Base-by-base conservation (phyloP, 2,113 vertebrate genomes). In the Rynchops niger region DNA sequence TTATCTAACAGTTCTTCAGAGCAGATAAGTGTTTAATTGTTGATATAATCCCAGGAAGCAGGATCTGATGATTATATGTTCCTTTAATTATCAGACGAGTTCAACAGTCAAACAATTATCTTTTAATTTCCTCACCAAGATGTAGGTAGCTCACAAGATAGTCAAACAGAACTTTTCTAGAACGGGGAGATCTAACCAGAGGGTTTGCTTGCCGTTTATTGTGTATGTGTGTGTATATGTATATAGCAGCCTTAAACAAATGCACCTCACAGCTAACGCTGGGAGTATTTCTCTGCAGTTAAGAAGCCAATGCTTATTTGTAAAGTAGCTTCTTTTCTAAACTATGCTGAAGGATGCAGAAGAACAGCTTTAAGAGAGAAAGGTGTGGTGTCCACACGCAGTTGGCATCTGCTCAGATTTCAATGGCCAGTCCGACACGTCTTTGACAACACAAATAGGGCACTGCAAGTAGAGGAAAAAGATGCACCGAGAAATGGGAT, bases 61-160 rank as follows among this genome's bases (percentile, higher is more conserved):
- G 40, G 59, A 42, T 84, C 69, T 82, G 56, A 49, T 78, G 38
- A 52, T 72, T 30, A 8, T 18, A 13, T 42, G 82, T 77, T 63
- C n/a, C 38, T 59, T 59, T 86, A 82, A 89, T 79, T 82, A 79
- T 52, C 47, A 76, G 26, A 56, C 11, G 47, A 95, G 34, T 86
- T 86, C 89, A 91, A 17, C 59, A 88, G 69, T 79, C 77, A 70
- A 77, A 79, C 62, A 66, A 87, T 85, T 95, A 71, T 40, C 26
- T 95, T 82, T 87, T 74, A 11, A 77, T 82, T 88, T 71, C 38
- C 63, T 88, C n/a, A 38, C 25, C 42, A 62, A 26, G 26, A 29
- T 67, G 8, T 18, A 74, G 52, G n/a, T 76, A 76, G 23, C 20
- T 73, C n/a, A 43, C 3, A 3, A 85, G 34, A 36, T 55, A 20